These are phyloP conservation scores for Stegastes partitus DNA, from an alignment of 2,113 vertebrate species.

Conservation along the genomic window DNA sequence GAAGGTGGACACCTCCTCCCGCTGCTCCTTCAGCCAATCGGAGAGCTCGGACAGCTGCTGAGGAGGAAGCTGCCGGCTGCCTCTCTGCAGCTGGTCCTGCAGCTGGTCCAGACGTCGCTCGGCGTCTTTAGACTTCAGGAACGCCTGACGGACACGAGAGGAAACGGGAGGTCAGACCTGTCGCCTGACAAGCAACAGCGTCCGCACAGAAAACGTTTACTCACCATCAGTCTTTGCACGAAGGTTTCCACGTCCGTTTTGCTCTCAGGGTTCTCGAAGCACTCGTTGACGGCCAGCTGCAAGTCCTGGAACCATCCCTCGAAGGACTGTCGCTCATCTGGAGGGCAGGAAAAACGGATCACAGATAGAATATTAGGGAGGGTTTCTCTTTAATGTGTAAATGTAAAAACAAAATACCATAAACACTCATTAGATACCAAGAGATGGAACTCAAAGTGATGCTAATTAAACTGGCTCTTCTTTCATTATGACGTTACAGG, in stretches of 20 bases:
- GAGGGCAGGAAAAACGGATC: neutral
- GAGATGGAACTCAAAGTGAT: no score
- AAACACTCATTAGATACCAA: no score
- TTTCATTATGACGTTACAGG: no score
- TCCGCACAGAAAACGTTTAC: neutral
- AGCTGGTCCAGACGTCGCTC: slow-evolving; percentile 86
- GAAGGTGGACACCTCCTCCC: slow-evolving; percentile 86
- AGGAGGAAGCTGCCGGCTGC: slow-evolving; percentile 83
- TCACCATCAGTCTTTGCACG: slow-evolving; percentile 88
- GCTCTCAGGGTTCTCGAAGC: slow-evolving; percentile 90
- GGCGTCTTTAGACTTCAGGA: slow-evolving; percentile 87
- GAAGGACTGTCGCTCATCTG: slow-evolving; percentile 91
- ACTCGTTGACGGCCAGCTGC: slow-evolving; percentile 90
- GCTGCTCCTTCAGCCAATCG: slow-evolving; percentile 87
- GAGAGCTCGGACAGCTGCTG: slow-evolving; percentile 83
- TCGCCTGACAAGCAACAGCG: neutral
- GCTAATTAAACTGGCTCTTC: no score
- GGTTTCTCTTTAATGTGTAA: no score
- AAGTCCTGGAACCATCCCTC: slow-evolving; percentile 90
- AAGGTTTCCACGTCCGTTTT: slow-evolving; percentile 84
- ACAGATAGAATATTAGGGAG: neutral
- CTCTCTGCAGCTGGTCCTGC: slow-evolving; percentile 82
- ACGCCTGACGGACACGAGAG: slow-evolving; percentile 79
- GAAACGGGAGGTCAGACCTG: neutral
- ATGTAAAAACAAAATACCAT: no score